A percentile compares a stretch with the other conserved stretches of the same genome.
Evolutionary conservation across 2,888 invertebrate species (phyloP).

Genomic region (Apomyelois bistriatella): DNA sequence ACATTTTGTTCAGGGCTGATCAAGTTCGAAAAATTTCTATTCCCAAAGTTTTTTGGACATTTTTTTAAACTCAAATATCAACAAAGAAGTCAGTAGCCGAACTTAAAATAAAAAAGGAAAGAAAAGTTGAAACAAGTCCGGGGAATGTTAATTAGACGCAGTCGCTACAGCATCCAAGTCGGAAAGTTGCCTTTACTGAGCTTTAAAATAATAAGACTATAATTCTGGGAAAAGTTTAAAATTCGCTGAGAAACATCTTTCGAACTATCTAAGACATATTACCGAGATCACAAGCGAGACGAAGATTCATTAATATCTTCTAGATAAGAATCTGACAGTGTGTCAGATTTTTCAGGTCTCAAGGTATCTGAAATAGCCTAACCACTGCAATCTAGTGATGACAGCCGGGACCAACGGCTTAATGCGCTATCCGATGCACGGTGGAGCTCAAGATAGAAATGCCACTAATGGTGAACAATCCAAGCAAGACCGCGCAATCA

Average conservation of each 20-base stretch:
- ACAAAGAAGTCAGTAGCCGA: background rate
- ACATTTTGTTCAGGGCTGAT: too few relatives aligned
- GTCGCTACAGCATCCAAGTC: background rate
- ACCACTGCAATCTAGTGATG: too few relatives aligned
- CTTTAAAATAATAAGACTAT: constrained; percentile 1
- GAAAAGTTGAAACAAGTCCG: background rate
- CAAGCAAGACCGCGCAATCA: too few relatives aligned
- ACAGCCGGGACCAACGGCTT: too few relatives aligned
- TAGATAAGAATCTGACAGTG: too few relatives aligned
- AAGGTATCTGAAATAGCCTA: too few relatives aligned
- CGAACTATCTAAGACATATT: background rate
- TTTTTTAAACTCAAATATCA: background rate
- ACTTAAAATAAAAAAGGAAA: background rate
- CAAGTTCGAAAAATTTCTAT: too few relatives aligned
- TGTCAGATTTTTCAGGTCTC: too few relatives aligned
- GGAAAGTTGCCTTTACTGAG: background rate
- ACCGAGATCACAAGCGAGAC: background rate
- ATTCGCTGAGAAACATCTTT: background rate
- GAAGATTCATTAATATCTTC: background rate
- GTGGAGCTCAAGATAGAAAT: too few relatives aligned
- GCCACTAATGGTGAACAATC: too few relatives aligned
- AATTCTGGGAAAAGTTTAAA: background rate
- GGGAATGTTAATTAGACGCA: background rate
- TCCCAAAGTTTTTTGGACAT: too few relatives aligned
- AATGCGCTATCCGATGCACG: too few relatives aligned